phyloP scores from a whole-genome alignment of 2,888 invertebrate species.

The Drosophila pegasa region DNA sequence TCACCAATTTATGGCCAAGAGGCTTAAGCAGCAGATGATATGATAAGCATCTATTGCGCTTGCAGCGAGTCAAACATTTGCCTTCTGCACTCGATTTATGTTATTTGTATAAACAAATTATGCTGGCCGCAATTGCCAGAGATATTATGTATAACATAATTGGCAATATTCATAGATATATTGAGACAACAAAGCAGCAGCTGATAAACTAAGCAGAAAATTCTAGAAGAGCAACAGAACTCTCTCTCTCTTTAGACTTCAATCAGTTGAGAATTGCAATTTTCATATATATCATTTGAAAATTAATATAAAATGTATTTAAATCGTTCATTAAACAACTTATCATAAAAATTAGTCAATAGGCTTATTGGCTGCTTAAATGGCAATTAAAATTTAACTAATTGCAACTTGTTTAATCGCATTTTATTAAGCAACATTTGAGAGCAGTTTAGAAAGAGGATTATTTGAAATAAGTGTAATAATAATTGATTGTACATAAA shows the following conservation, averaged over 20 bases:
- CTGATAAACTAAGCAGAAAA: background rate
- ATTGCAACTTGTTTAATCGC: background rate
- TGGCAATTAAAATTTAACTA: background rate
- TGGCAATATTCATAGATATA: background rate
- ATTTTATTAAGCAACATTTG: background rate
- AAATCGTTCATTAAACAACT: background rate
- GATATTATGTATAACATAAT: background rate
- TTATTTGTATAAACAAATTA: background rate
- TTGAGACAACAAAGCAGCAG: slow-evolving; percentile 1
- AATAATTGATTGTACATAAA: no score
- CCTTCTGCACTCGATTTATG: background rate
- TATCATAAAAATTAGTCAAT: background rate
- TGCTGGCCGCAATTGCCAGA: background rate
- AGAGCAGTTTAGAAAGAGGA: background rate
- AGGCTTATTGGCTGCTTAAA: background rate
- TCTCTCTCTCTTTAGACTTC: no score
- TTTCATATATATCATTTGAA: background rate
- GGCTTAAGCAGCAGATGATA: background rate
- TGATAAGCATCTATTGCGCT: background rate
- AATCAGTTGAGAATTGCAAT: background rate
- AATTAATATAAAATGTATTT: background rate
- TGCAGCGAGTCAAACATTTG: slow-evolving; percentile 1
- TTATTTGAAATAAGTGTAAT: no score
- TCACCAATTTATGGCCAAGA: background rate
- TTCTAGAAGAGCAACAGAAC: background rate